Base-by-base conservation (phyloP, 2,113 vertebrate species). In the Dipodomys ordii region DNA sequence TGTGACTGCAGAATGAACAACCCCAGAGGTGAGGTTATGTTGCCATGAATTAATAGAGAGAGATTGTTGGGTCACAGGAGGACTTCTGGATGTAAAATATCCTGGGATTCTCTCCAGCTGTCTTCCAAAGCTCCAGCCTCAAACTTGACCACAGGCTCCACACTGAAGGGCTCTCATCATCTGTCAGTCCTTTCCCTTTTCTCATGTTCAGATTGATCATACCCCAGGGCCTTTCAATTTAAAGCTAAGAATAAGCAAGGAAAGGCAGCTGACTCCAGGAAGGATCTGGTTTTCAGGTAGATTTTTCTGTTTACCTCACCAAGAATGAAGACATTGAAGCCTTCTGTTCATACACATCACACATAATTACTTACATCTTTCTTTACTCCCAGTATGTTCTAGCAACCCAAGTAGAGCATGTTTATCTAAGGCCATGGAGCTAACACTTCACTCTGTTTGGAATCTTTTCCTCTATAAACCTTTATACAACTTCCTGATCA, bases 1-100 rank as follows among this genome's bases (percentile, higher is more conserved):
- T 60, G 71, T 60, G 39, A 84, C 53, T 94, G 69, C 83, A 92
- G 77, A 94, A 86, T n/a, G 95, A 57, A 89, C 64, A 91, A 87
- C 86, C 87, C 82, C 96, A 93, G 90, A 69, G 65, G 72, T 93
- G 95, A 74, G 35, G 72, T 88, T 91, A 74, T 91, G 94, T 95
- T 92, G 71, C 68, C 94, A 89, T 64, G 94, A 25, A 94, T 39
- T 76, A 44, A 93, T 32, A 90, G 46, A 53, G 35, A 22, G 82
- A 94, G 28, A 3, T 76, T 27, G 72, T 23, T 83, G 44, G 53
- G 78, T 94, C 25, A 92, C 85, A 82, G 32, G 93, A 71, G 35
- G 92, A 49, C 18, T 62, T 62, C 76, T 93, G 93, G 82, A 6
- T 74, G 68, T 81, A 93, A 95, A 94, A 23, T 35, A 74, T 0